phyloP scores from a whole-genome alignment of 1,140 invertebrate genomes.

The Lepidurus apus region DNA sequence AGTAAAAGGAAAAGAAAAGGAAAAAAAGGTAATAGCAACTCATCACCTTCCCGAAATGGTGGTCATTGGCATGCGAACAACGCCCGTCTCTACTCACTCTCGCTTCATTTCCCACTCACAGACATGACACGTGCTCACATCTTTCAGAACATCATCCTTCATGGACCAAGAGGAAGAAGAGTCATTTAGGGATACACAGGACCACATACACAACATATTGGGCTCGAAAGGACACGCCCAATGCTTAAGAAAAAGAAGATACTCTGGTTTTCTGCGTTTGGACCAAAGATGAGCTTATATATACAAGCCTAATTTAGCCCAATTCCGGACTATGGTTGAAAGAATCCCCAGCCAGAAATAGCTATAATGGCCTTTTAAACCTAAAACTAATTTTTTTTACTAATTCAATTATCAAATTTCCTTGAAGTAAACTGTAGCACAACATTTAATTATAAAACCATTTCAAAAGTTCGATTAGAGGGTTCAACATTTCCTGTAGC shows the following conservation, averaged over 20 bases:
- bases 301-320: too few relatives aligned
- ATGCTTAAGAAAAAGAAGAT: neutral
- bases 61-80: neutral
- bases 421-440: too few relatives aligned
- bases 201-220: neutral
- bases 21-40: neutral
- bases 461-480: too few relatives aligned
- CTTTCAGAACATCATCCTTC: constrained; percentile 10
- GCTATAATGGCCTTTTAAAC: too few relatives aligned
- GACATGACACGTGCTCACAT: constrained; percentile 15
- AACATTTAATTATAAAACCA: too few relatives aligned
- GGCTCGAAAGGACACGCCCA: neutral
- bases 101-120: constrained; percentile 3
- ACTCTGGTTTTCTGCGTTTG: too few relatives aligned
- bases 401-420: too few relatives aligned
- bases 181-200: constrained; percentile 9
- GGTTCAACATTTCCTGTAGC: too few relatives aligned
- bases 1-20: neutral
- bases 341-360: too few relatives aligned
- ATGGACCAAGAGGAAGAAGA: neutral
- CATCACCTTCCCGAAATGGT: neutral
- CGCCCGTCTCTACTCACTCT: neutral
- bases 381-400: too few relatives aligned
- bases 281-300: too few relatives aligned
- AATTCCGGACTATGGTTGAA: too few relatives aligned